These are phyloP conservation scores for Agelastica alni DNA, from an alignment of 2,888 invertebrate species.

Conservation along the genomic window DNA sequence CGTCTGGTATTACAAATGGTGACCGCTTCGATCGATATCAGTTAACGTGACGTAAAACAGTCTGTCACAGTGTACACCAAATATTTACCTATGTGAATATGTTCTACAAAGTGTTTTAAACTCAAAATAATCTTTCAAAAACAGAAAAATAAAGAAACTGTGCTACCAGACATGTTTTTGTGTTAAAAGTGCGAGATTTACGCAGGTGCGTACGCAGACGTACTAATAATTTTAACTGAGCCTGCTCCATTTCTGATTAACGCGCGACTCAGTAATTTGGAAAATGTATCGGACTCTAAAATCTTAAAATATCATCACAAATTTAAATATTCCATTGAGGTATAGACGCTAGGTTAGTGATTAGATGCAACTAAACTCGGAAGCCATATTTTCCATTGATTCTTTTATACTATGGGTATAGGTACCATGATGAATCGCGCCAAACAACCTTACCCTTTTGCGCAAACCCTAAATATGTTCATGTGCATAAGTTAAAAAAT, in stretches of 20 bases:
- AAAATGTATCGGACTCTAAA: background rate
- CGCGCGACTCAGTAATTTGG: constrained; percentile 48
- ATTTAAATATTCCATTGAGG: constrained; percentile 7
- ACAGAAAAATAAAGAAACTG: constrained; percentile 49
- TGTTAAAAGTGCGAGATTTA: constrained; percentile 62
- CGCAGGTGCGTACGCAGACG: constrained; percentile 98
- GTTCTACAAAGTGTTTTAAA: constrained; percentile 48
- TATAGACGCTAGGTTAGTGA: constrained; percentile 5
- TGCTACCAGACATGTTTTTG: constrained; percentile 56
- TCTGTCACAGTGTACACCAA: constrained; percentile 51
- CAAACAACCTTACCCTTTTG: constrained; percentile 49
- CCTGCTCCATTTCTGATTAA: constrained; percentile 70
- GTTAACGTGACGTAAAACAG: constrained; percentile 56
- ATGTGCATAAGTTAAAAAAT: constrained; percentile 52
- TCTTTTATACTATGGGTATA: constrained; percentile 23
- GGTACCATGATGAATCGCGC: constrained; percentile 48
- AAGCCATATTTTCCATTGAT: constrained; percentile 45
- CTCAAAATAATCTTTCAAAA: constrained; percentile 42
- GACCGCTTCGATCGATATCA: constrained; percentile 67
- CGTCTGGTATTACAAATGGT: constrained; percentile 58
- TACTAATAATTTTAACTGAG: constrained; percentile 85
- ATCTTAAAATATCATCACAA: background rate
- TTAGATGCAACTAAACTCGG: constrained; percentile 26
- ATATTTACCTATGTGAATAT: constrained; percentile 51
- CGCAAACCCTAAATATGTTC: constrained; percentile 52